These are phyloP conservation scores for Sussaba pulchella DNA, from an alignment of 2,888 invertebrate species.

Conservation along the genomic window DNA sequence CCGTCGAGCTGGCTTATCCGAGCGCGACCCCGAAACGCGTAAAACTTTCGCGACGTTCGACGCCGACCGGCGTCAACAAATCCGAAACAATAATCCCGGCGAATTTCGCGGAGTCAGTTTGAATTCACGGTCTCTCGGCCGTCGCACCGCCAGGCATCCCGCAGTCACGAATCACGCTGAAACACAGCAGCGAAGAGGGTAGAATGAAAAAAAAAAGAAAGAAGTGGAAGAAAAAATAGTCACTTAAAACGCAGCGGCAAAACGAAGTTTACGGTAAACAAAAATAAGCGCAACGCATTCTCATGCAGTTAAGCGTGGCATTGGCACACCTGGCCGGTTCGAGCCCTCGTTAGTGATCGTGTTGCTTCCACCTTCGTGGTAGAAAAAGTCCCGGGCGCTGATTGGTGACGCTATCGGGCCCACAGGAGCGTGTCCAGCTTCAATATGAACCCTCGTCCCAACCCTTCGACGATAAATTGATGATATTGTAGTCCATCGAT, in stretches of 20 bases:
- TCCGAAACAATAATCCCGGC: slow-evolving; percentile 33
- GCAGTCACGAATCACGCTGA: neutral
- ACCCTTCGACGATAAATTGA: slow-evolving; percentile 31
- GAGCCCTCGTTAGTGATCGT: neutral
- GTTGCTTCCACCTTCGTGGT: slow-evolving; percentile 25
- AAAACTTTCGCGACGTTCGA: slow-evolving; percentile 28
- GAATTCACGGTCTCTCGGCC: neutral
- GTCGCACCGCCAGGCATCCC: no score
- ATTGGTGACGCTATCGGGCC: slow-evolving; percentile 58
- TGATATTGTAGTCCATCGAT: slow-evolving; percentile 20
- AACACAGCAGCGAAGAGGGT: slow-evolving; percentile 16
- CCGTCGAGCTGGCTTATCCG: slow-evolving; percentile 45
- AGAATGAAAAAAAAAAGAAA: slow-evolving; percentile 22
- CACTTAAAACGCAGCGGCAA: slow-evolving; percentile 23
- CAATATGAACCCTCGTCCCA: slow-evolving; percentile 34
- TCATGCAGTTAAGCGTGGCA: slow-evolving; percentile 73
- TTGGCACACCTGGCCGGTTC: slow-evolving; percentile 69
- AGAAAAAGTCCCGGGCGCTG: slow-evolving; percentile 51
- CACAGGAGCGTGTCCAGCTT: slow-evolving; percentile 66
- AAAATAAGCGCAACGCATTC: slow-evolving; percentile 68
- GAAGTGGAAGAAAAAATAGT: slow-evolving; percentile 6
- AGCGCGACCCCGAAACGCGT: slow-evolving; percentile 7
- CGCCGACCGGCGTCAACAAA: neutral
- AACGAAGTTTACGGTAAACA: slow-evolving; percentile 37
- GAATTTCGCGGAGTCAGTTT: neutral